Percentiles rank a stretch among this genome's conserved stretches.
Evolutionary conservation across 64 coral and sea anemone species (phyloP).

Genomic region (Montipora sp.): DNA sequence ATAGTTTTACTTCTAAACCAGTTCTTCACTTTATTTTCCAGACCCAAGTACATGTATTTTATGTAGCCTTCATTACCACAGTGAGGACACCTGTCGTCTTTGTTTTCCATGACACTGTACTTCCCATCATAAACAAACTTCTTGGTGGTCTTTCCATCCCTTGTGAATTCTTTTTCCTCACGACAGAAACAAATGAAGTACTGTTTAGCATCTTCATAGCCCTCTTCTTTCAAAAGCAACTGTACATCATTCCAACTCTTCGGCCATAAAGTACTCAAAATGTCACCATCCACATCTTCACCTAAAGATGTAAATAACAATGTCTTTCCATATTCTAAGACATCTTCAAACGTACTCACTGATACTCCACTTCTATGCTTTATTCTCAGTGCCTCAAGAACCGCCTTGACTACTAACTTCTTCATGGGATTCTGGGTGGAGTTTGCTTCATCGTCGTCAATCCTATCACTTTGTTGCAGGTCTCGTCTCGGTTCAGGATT

Average conservation of each 20-base stretch:
- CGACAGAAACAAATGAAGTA: constrained; percentile 78
- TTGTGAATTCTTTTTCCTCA: constrained; percentile 38
- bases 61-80: constrained; percentile 69
- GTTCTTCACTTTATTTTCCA: constrained; percentile 62
- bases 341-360: constrained; percentile 56
- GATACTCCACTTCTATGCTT: constrained; percentile 62
- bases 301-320: constrained; percentile 57
- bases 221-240: constrained; percentile 53
- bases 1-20: constrained; percentile 59
- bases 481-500: not conserved
- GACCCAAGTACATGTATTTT: constrained; percentile 62
- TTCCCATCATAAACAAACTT: constrained; percentile 74
- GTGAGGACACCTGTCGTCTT: constrained; percentile 33
- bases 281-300: constrained; percentile 47
- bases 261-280: constrained; percentile 61
- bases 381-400: constrained; percentile 79
- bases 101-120: constrained; percentile 71
- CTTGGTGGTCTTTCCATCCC: constrained; percentile 50
- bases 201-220: constrained; percentile 68
- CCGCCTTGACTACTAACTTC: constrained; percentile 70
- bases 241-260: constrained; percentile 74
- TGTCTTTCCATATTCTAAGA: constrained; percentile 74
- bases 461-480: constrained; percentile 10
- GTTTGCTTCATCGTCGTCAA: not conserved
- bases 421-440: constrained; percentile 21